Evolutionary conservation across 2,797 vertebrate genomes (phyloP).

Genomic region (Chlorospingus flavigularis): DNA sequence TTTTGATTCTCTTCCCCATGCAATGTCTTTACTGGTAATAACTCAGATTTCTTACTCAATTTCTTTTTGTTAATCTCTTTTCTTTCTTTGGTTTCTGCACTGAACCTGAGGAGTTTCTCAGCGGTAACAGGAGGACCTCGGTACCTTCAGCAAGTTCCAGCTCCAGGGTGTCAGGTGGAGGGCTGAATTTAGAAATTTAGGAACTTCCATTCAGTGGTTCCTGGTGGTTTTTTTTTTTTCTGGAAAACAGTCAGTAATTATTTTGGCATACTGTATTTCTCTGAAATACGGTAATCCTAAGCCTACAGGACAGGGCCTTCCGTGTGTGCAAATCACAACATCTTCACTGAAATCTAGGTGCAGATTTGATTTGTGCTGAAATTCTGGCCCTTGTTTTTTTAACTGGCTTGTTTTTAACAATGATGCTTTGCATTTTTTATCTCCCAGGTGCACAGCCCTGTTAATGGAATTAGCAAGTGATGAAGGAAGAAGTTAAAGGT

Average conservation of each 20-base stretch:
- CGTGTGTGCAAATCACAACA: not conserved
- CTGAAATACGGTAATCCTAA: not conserved
- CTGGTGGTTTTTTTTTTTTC: not conserved
- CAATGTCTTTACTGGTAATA: not conserved
- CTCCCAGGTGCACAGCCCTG: not conserved
- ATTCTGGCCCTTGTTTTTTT: not conserved
- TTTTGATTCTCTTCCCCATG: not conserved
- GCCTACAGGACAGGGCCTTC: not conserved
- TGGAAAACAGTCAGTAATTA: not conserved
- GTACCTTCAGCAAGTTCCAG: not conserved
- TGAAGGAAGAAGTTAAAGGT: not conserved
- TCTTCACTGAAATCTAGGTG: not conserved
- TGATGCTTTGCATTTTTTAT: not conserved
- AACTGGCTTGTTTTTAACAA: not conserved
- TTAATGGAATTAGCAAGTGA: not conserved
- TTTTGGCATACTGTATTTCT: not conserved
- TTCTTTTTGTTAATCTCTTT: not conserved
- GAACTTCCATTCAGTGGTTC: not conserved
- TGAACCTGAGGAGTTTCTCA: not conserved
- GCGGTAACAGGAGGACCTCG: not conserved
- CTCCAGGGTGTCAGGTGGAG: rapidly evolving
- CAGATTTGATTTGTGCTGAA: not conserved
- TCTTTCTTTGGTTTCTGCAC: not conserved
- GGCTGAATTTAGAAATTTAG: not conserved
- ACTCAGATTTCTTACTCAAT: not conserved